Evolutionary conservation across 37 sponge, comb jelly and placozoan genomes (phyloP).

Genomic region (Agelas oroides): DNA sequence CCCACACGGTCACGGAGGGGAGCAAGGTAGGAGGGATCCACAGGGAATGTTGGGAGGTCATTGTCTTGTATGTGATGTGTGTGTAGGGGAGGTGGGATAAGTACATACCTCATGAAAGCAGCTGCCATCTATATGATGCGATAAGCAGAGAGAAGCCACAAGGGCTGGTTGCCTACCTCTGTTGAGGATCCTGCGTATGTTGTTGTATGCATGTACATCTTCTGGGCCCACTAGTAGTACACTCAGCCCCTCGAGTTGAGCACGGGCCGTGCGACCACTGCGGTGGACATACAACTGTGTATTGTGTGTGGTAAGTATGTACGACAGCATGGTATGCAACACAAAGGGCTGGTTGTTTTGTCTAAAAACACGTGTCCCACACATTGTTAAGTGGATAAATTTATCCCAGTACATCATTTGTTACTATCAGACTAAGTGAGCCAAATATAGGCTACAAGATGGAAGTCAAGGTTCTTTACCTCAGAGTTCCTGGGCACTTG

Average conservation of each 20-base stretch:
- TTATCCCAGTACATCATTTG: too few relatives aligned
- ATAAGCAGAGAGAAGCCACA: too few relatives aligned
- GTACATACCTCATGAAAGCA: not conserved
- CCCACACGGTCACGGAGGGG: conserved; percentile 52
- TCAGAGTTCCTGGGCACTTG: conserved; percentile 88
- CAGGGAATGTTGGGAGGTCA: conserved; percentile 74
- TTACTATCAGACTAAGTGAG: too few relatives aligned
- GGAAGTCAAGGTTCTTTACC: conserved; percentile 2
- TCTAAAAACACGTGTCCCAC: too few relatives aligned
- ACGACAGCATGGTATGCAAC: too few relatives aligned
- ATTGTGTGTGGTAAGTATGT: too few relatives aligned
- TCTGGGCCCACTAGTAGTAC: conserved; percentile 91
- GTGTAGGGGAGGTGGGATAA: not conserved
- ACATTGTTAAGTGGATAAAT: too few relatives aligned
- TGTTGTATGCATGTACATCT: conserved; percentile 73
- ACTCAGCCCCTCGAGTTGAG: conserved; percentile 84
- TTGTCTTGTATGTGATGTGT: conserved; percentile 27
- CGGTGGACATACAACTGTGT: conserved; percentile 94
- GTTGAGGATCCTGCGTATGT: conserved; percentile 83
- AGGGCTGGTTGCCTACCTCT: too few relatives aligned
- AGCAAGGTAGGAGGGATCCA: conserved; percentile 56
- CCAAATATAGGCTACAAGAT: too few relatives aligned
- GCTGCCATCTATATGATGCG: too few relatives aligned
- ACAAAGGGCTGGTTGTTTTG: too few relatives aligned
- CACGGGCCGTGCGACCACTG: conserved; percentile 98